These are phyloP conservation scores for Penaeus chinensis DNA, from an alignment of 1,140 invertebrate species.

Conservation along the genomic window DNA sequence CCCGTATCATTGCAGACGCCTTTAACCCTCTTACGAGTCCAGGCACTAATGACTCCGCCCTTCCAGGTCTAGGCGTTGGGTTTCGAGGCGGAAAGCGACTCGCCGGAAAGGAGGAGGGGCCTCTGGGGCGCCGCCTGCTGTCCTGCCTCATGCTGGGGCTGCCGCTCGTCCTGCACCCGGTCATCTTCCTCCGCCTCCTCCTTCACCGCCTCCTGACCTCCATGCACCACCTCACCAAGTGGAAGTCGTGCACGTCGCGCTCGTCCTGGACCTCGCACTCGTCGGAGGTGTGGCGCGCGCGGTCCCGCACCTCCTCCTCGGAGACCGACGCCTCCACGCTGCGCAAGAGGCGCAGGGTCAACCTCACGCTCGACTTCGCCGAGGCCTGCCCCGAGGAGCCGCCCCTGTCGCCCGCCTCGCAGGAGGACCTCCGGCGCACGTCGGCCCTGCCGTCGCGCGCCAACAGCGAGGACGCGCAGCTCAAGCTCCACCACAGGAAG, in stretches of 20 bases:
- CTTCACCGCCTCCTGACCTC: slow-evolving; percentile 74
- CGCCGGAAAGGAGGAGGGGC: slow-evolving; percentile 31
- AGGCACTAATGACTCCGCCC: neutral
- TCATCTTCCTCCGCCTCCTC: slow-evolving; percentile 74
- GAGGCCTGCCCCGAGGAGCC: slow-evolving; percentile 52
- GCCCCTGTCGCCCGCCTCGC: slow-evolving; percentile 13
- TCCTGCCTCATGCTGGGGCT: slow-evolving; percentile 69
- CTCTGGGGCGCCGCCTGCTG: slow-evolving; percentile 53
- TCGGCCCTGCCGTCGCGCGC: slow-evolving; percentile 4
- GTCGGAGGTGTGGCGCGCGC: slow-evolving; percentile 45
- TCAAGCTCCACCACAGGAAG: slow-evolving; percentile 17
- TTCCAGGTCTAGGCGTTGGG: neutral
- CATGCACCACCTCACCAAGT: slow-evolving; percentile 68
- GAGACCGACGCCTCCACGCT: slow-evolving; percentile 58
- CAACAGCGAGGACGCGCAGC: slow-evolving; percentile 43
- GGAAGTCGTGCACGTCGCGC: slow-evolving; percentile 70
- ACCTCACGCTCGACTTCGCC: slow-evolving; percentile 60
- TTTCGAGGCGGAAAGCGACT: slow-evolving; percentile 13
- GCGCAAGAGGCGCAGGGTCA: slow-evolving; percentile 53
- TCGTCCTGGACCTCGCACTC: slow-evolving; percentile 64
- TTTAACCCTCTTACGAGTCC: neutral
- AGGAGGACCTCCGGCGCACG: slow-evolving; percentile 68
- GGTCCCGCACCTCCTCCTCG: slow-evolving; percentile 52
- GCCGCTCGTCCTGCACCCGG: slow-evolving; percentile 73
- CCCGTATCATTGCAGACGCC: too few relatives aligned